A percentile compares a stretch with the other conserved stretches of the same genome.
Conservation (phyloP, 1,140 invertebrate genomes). For the Chironomus striatipennis region DNA sequence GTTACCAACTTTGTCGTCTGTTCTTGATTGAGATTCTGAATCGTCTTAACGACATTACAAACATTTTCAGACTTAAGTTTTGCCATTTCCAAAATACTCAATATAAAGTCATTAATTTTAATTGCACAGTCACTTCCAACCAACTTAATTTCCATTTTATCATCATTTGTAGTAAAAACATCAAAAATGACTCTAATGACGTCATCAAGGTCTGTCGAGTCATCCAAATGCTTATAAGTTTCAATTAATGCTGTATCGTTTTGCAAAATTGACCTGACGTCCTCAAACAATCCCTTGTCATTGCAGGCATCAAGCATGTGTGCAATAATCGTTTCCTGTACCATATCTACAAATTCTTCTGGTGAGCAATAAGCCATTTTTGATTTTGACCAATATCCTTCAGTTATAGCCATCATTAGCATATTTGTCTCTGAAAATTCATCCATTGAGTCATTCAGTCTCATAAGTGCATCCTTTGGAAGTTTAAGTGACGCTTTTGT, state of each 20-base stretch:
- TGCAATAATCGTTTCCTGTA: background rate
- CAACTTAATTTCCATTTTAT: slow-evolving; percentile 11
- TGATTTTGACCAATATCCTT: slow-evolving; percentile 9
- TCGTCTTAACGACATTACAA: background rate
- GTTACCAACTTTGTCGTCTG: background rate
- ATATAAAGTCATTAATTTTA: background rate
- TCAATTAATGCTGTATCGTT: background rate
- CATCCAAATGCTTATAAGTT: slow-evolving; percentile 1
- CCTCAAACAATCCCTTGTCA: background rate
- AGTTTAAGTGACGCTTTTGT: background rate
- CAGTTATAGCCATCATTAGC: background rate
- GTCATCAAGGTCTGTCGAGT: background rate
- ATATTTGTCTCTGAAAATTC: background rate
- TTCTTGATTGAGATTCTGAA: background rate
- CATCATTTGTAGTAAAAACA: background rate
- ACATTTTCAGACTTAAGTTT: background rate
- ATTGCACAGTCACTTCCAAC: background rate
- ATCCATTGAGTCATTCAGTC: background rate
- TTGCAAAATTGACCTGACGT: background rate
- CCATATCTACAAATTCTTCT: background rate
- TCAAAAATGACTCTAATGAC: background rate
- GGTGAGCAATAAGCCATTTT: slow-evolving; percentile 2
- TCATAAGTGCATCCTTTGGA: background rate
- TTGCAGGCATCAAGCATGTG: background rate
- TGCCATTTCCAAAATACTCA: background rate